Evolutionary conservation across 2,797 vertebrate species (phyloP).

Genomic region (Nannoperca obscura): DNA sequence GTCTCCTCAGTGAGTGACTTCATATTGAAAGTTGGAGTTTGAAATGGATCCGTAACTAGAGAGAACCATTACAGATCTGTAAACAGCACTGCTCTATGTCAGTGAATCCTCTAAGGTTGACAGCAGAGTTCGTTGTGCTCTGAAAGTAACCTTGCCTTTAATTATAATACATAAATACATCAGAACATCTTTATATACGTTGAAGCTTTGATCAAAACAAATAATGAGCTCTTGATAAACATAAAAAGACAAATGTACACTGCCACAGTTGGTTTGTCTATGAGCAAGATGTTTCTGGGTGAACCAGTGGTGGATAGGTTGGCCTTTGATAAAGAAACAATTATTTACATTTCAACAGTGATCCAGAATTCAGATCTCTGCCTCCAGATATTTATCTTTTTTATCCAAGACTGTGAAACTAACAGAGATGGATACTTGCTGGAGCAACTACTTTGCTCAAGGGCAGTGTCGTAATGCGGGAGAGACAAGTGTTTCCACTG

Average conservation of each 20-base stretch:
- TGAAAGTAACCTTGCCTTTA: background rate
- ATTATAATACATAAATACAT: slow-evolving; percentile 6
- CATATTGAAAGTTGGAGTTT: background rate
- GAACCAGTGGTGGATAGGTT: background rate
- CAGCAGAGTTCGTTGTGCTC: slow-evolving; percentile 1
- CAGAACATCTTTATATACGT: slow-evolving; percentile 1
- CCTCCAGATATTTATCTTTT: background rate
- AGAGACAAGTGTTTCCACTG: background rate
- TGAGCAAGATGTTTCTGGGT: background rate
- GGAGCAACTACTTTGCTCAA: slow-evolving; percentile 12
- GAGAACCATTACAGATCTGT: slow-evolving; percentile 2
- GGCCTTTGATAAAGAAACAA: background rate
- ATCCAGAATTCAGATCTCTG: background rate
- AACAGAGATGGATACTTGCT: background rate
- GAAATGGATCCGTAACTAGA: slow-evolving; percentile 3
- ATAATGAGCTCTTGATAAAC: slow-evolving; percentile 15
- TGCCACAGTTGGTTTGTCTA: background rate
- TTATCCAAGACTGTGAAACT: background rate
- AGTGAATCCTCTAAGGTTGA: background rate
- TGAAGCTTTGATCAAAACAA: slow-evolving; percentile 12
- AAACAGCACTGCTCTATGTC: slow-evolving; percentile 13
- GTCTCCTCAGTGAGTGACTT: background rate
- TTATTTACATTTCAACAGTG: background rate
- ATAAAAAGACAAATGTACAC: background rate
- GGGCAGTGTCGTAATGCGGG: slow-evolving; percentile 8